Evolutionary conservation across 2,888 invertebrate species (phyloP).

Genomic region (Steinernema carpocapsae): DNA sequence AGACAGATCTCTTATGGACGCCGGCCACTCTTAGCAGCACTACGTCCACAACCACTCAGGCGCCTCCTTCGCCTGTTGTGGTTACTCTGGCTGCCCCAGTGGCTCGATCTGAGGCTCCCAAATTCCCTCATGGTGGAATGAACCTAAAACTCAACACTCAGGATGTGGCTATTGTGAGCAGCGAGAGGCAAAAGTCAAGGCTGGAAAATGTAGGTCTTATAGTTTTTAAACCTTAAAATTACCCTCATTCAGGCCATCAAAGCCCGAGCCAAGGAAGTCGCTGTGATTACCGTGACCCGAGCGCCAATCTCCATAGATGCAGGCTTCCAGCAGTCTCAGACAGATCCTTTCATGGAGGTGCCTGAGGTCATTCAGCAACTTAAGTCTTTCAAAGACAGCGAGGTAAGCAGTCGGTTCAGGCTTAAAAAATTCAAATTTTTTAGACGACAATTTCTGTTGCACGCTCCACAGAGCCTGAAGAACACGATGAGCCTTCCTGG

Average conservation of each 20-base stretch:
- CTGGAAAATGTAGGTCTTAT: not conserved
- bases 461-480: not conserved
- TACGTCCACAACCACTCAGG: not conserved
- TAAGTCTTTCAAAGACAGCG: conserved; percentile 1
- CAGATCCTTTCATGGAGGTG: not conserved
- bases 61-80: too few species aligned
- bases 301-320: not conserved
- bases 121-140: conserved; percentile 14
- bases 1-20: not conserved
- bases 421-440: too few species aligned
- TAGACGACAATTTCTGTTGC: not conserved
- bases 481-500: not conserved
- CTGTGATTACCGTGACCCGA: not conserved
- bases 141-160: conserved; percentile 18
- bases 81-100: too few species aligned
- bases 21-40: not conserved
- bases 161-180: conserved; percentile 20
- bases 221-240: too few species aligned
- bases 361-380: not conserved
- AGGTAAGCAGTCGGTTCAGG: not conserved
- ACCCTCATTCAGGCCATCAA: conserved; percentile 5
- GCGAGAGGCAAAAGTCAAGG: not conserved
- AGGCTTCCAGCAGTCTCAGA: conserved; percentile 1
- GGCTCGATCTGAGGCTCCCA: not conserved
- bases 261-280: not conserved